These are phyloP conservation scores for Cryptophagus acutangulus DNA, from an alignment of 2,888 invertebrate genomes.

Conservation along the genomic window DNA sequence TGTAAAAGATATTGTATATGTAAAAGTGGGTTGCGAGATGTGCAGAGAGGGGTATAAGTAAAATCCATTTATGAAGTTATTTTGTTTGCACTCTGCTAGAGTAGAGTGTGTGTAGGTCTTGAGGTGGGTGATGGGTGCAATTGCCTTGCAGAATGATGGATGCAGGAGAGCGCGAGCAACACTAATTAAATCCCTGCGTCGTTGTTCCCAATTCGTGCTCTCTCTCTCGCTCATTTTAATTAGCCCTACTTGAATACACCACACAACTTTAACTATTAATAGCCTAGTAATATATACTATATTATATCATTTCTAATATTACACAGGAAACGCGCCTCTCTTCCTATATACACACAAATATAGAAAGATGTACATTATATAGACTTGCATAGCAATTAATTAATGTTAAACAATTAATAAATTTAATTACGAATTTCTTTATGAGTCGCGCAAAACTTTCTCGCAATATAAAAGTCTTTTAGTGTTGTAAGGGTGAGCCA, in stretches of 20 bases:
- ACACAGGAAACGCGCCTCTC: constrained; percentile 29
- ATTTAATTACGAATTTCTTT: too few species aligned
- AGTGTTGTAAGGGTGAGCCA: too few species aligned
- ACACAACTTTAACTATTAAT: constrained; percentile 37
- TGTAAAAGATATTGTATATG: constrained; percentile 5
- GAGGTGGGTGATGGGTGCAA: constrained; percentile 30
- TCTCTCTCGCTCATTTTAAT: constrained; percentile 33
- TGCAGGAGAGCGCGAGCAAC: constrained; percentile 30
- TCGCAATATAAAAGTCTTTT: too few species aligned
- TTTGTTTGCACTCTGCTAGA: constrained; percentile 16
- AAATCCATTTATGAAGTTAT: constrained; percentile 30
- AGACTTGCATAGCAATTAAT: too few species aligned
- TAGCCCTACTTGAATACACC: constrained; percentile 36
- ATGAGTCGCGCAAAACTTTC: too few species aligned
- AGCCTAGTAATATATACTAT: constrained; percentile 35
- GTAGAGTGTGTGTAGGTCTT: constrained; percentile 19
- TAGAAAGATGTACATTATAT: too few species aligned
- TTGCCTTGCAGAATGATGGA: constrained; percentile 33
- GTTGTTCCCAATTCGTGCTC: constrained; percentile 21
- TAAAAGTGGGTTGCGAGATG: too few species aligned
- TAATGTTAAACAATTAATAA: too few species aligned
- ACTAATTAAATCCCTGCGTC: constrained; percentile 35
- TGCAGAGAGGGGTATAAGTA: constrained; percentile 18
- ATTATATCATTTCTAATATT: constrained; percentile 35
- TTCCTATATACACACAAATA: too few species aligned